phyloP scores from a whole-genome alignment of 2,113 vertebrate species.

The Platysternon megacephalum region DNA sequence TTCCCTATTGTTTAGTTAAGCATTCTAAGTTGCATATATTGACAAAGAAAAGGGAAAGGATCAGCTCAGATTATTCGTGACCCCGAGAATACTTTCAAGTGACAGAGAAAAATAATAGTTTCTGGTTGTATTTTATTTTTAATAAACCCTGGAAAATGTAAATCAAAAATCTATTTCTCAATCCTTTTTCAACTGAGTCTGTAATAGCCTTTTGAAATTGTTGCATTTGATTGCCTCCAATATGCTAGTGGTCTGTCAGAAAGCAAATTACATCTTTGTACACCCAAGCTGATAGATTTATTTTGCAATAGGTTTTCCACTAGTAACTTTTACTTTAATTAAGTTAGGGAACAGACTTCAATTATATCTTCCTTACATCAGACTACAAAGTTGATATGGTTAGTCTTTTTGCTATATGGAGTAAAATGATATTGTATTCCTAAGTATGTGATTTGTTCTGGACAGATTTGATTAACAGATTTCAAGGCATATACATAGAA shows the following conservation, averaged over 20 bases:
- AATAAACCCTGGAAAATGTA: constrained; percentile 5
- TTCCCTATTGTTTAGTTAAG: not conserved
- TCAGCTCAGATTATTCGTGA: not conserved
- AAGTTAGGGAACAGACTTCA: constrained; percentile 19
- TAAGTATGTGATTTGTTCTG: not conserved
- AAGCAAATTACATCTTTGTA: constrained; percentile 54
- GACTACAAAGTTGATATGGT: not conserved
- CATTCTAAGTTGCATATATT: not conserved
- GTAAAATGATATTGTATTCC: not conserved
- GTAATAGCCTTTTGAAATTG: constrained; percentile 48
- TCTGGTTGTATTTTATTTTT: constrained; percentile 7
- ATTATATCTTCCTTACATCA: constrained; percentile 10
- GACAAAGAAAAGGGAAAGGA: not conserved
- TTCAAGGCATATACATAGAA: not conserved
- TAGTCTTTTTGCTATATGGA: not conserved
- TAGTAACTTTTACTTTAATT: constrained; percentile 27
- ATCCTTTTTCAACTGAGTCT: constrained; percentile 20
- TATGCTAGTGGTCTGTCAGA: constrained; percentile 12
- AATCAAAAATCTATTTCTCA: not conserved
- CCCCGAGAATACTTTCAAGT: not conserved
- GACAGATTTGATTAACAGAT: not conserved
- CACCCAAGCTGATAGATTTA: not conserved
- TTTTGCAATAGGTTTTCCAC: constrained; percentile 26
- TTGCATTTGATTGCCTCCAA: constrained; percentile 40
- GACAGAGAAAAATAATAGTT: not conserved